Base-by-base conservation (phyloP, 2,113 vertebrate species). In the Meleagris gallopavo region DNA sequence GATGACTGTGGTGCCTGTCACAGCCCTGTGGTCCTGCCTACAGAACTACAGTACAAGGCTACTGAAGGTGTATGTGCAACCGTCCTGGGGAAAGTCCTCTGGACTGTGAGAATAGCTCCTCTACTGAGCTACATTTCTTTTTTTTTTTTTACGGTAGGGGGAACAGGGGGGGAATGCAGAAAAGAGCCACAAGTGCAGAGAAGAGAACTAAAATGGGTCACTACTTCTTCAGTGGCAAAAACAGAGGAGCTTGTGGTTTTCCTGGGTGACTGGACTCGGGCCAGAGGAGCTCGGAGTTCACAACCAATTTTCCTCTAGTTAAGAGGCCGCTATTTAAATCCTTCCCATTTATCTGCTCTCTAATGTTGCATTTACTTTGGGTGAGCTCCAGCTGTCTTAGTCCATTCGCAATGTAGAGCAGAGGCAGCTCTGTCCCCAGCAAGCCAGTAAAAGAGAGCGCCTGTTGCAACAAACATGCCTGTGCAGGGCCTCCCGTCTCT, bases 291-390 rank as follows among this genome's bases (percentile, higher is more conserved):
- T 95, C 65, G 40, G 66, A 94, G 88, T 93, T 96, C 29, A 2
- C 88, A 92, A 87, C 73, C 86, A 41, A 9, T 93, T 75, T 74
- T 82, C 83, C 73, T 89, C 58, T 58, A 38, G 84, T 83, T 86
- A 85, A 89, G 93, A 94, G 66, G 75, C 71, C 46, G 27, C 78
- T 95, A 27, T 96, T 96, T 90, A 94, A 94, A 83, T 89, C 86
- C 58, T 89, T 70, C 71, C 72, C 54, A 40, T 95, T 94, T 93
- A 75, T 92, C 75, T 90, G 61, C 71, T 96, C 66, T 94, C 70
- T 86, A 66, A 70, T 45, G 75, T 83, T 95, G 90, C 64, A 64
- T 95, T 96, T 97, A 93, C 85, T 97, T 93, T 93, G 94, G 73
- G 82, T 70, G 67, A 66, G 55, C 89, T 96, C 94, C 93, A 95